Evolutionary conservation across 2,797 vertebrate genomes (phyloP), one percentile per base, ranked within the genome.

Genomic region (Rhinogobio ventralis): DNA sequence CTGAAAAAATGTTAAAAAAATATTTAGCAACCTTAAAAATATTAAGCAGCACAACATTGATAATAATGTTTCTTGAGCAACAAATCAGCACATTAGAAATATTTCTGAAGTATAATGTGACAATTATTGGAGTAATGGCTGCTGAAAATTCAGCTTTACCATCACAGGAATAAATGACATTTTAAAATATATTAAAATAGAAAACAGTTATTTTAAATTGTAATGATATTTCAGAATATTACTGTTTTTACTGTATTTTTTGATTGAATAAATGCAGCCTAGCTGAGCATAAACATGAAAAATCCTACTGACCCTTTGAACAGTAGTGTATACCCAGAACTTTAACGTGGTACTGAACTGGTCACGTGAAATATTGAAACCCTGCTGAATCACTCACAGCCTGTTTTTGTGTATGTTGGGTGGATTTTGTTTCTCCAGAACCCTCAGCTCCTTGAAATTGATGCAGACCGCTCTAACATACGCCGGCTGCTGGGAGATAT

Each of bases 401-500:
- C 9, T 46, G 2, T 17, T 20, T 78, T 64, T 64, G n/a, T 67
- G 23, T 45, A 10, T 30, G 25, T 78, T 51, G 13, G 30, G 0
- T n/a, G 67, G 3, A 5, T 20, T 78, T 51, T 60, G 23, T 20
- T 25, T 87, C 15, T 85, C 3, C 55, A 98, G 97, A 95, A 97
- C 93, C 88, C 91, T 69, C 92, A 95, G 90, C 92, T 97, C 90
- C 90, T 97, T 80, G 95, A 97, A 89, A 91, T 96, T 71, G 67
- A 60, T 64, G 87, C 95, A 55, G 94, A 97, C 69, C 89, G 92
- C 75, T 87, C 91, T 0, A 87, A 92, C 90, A 91, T 97, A 74
- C 95, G 89, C 81, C 2, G 83, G 51, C 86, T 94, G 73, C 89
- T 97, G 33, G 85, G 10, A 3, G 95, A 95, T 1, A 91, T 96